phyloP scores from a whole-genome alignment of 2,888 invertebrate genomes.

The Bugula neritina region DNA sequence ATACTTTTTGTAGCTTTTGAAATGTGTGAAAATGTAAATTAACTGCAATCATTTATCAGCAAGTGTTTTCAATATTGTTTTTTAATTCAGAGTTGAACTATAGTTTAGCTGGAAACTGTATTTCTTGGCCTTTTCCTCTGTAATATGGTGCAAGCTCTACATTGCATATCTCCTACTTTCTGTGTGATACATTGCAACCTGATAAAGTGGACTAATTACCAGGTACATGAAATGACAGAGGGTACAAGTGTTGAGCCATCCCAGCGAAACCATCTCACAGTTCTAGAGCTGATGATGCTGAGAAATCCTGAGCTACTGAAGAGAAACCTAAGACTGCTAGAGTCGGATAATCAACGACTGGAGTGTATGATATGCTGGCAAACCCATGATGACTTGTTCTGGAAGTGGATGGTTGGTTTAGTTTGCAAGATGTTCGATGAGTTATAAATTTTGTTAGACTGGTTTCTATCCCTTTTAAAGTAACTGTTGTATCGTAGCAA shows the following conservation, averaged over 20 bases:
- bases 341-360: slow-evolving; percentile 44
- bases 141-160: not conserved
- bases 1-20: no score
- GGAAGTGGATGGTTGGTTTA: slow-evolving; percentile 53
- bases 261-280: slow-evolving; percentile 40
- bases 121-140: not conserved
- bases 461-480: no score
- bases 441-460: no score
- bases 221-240: slow-evolving; percentile 6
- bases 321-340: slow-evolving; percentile 38
- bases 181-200: not conserved
- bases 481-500: no score
- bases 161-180: not conserved
- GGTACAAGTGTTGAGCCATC: slow-evolving; percentile 30
- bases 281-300: slow-evolving; percentile 42
- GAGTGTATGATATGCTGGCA: slow-evolving; percentile 44
- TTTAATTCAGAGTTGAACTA: no score
- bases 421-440: no score
- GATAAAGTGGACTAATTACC: no score
- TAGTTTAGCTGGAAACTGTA: not conserved
- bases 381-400: slow-evolving; percentile 45
- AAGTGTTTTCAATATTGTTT: no score
- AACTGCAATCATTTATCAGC: no score
- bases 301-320: slow-evolving; percentile 43
- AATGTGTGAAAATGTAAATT: no score